A percentile compares a stretch with the other conserved stretches of the same genome.
Evolutionary conservation across 2,113 vertebrate species (phyloP).

Genomic region (Leiothrix lutea): DNA sequence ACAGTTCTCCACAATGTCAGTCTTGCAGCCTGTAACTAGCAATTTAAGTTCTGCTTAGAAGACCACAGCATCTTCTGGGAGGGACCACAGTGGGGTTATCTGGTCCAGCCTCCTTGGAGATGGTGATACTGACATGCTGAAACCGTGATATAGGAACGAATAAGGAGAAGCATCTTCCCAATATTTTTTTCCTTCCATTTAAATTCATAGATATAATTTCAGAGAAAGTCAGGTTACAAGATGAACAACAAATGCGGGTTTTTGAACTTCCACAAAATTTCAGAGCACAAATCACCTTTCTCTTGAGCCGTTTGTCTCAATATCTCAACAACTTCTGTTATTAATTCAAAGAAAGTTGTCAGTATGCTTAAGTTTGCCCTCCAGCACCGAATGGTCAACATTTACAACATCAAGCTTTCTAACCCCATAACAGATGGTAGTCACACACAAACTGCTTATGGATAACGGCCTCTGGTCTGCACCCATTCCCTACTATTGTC

Average conservation of each 20-base stretch:
- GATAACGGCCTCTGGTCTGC: neutral
- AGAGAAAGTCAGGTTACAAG: neutral
- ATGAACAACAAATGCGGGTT: neutral
- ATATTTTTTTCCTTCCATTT: neutral
- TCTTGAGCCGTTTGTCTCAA: neutral
- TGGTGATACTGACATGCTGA: neutral
- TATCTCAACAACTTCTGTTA: neutral
- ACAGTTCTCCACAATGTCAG: neutral
- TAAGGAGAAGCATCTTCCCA: neutral
- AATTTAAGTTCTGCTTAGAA: neutral
- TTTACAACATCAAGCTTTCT: neutral
- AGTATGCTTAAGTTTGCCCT: neutral
- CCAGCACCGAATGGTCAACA: neutral
- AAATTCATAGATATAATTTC: neutral
- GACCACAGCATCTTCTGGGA: neutral
- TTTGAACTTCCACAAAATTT: neutral
- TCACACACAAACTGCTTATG: neutral
- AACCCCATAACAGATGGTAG: neutral
- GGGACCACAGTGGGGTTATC: neutral
- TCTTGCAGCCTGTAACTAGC: neutral
- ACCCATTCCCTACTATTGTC: rapidly evolving
- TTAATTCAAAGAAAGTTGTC: neutral
- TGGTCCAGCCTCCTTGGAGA: neutral
- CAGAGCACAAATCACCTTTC: neutral
- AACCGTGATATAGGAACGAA: neutral